phyloP scores from a whole-genome alignment of 1,140 invertebrate genomes.

The Trichonephila inaurata region DNA sequence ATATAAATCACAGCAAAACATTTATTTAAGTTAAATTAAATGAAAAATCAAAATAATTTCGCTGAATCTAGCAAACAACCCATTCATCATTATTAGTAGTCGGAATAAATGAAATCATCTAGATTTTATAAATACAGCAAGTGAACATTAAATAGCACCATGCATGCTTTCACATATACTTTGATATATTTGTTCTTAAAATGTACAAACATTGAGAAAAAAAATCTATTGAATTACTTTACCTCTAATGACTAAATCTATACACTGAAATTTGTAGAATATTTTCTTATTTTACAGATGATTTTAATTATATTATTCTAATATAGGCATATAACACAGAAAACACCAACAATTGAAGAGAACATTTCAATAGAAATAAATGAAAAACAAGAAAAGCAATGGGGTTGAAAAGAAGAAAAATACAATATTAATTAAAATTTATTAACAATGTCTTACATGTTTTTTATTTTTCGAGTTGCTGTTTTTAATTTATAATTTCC shows the following conservation, averaged over 20 bases:
- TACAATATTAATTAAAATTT: too few relatives aligned
- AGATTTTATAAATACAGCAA: neutral
- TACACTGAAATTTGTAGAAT: neutral
- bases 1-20: too few relatives aligned
- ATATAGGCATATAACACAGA: neutral
- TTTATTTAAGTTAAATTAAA: too few relatives aligned
- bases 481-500: too few relatives aligned
- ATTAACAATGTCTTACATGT: too few relatives aligned
- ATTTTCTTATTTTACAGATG: too few relatives aligned
- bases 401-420: neutral
- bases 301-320: neutral
- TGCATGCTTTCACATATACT: slow-evolving; percentile 41
- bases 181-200: slow-evolving; percentile 43
- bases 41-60: too few relatives aligned
- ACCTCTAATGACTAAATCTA: neutral
- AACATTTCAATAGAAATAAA: neutral
- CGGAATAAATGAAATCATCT: neutral
- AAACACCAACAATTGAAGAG: neutral
- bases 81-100: too few relatives aligned
- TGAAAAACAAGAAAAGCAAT: neutral
- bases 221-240: neutral
- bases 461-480: too few relatives aligned
- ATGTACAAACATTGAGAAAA: slow-evolving; percentile 24
- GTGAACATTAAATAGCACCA: slow-evolving; percentile 50
- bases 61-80: too few relatives aligned